Base-by-base conservation (phyloP, 2,113 vertebrate genomes). In the Tachysurus fulvidraco region DNA sequence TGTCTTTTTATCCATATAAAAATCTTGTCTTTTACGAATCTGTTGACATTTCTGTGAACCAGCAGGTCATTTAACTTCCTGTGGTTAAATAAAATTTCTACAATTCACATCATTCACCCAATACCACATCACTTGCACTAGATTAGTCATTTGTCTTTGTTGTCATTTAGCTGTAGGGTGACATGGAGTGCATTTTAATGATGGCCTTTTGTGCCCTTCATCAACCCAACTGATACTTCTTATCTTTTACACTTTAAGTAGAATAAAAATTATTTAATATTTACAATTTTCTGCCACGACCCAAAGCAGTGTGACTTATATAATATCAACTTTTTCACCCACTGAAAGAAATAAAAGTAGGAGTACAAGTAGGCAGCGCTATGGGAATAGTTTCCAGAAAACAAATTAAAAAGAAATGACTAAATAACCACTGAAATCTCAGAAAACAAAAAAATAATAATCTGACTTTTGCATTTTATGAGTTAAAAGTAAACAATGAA, bases 111-210 rank as follows among this genome's bases (percentile, higher is more conserved):
- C 89, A 87, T 90, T 59, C 78, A 80, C 78, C 55, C 87, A 91
- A 86, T 92, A 91, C 89, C 78, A 80, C 91, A 88, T 82, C 85
- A 84, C 88, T 86, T 78, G n/a, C 13, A 80, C 86, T 86, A 89
- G 85, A 92, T 92, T 90, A 88, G 88, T 91, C 90, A 92, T 94
- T 92, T 92, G 92, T 93, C 90, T 91, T 85, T 79, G 90, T 88
- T 92, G 92, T 93, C 91, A 89, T 87, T 82, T 88, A 91, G 92
- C 89, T 89, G 89, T 85, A 82, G 83, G 85, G 84, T 86, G 30
- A 89, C 82, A 88, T 84, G 76, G 67, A 41, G 89, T 89, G 92
- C 89, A 92, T 92, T 84, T 90, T 89, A 89, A 93, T 91, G 87
- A 90, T 92, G 85, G 86, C 85, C 88, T 83, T 46, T 17, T 90